These are phyloP conservation scores for Lutraria lutraria DNA, from an alignment of 2,888 invertebrate species.

Conservation along the genomic window DNA sequence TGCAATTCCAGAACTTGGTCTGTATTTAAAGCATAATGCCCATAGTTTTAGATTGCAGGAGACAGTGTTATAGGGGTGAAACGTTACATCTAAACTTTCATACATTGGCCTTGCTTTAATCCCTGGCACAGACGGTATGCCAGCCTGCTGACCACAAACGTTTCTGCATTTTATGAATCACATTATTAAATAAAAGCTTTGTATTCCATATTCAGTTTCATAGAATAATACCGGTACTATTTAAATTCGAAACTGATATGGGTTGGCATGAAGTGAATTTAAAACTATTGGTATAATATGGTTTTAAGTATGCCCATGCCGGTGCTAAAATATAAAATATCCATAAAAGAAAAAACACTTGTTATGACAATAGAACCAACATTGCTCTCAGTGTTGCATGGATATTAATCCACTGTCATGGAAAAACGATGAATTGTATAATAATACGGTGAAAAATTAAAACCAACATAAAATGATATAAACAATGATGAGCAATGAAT, in stretches of 20 bases:
- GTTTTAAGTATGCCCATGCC: neutral
- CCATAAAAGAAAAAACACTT: neutral
- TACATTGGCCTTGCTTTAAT: neutral
- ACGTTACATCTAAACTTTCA: neutral
- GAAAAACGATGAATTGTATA: no score
- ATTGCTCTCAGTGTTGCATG: neutral
- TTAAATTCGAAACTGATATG: neutral
- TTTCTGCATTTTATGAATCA: neutral
- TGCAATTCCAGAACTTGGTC: slow-evolving; percentile 43
- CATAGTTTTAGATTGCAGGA: neutral
- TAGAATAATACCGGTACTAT: neutral
- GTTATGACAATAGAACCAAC: neutral
- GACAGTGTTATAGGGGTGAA: neutral
- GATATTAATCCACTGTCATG: no score
- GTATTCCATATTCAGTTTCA: neutral
- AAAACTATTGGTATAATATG: neutral
- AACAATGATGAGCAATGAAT: no score
- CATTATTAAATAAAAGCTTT: neutral
- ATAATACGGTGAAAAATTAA: no score
- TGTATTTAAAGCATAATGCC: neutral
- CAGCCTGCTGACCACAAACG: slow-evolving; percentile 33
- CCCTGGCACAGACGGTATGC: slow-evolving; percentile 17
- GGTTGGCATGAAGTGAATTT: neutral
- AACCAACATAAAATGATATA: no score
- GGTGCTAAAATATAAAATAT: neutral